Evolutionary conservation across 2,113 vertebrate species (phyloP), one percentile per base, ranked within the genome.

Genomic region (Xenus cinereus): DNA sequence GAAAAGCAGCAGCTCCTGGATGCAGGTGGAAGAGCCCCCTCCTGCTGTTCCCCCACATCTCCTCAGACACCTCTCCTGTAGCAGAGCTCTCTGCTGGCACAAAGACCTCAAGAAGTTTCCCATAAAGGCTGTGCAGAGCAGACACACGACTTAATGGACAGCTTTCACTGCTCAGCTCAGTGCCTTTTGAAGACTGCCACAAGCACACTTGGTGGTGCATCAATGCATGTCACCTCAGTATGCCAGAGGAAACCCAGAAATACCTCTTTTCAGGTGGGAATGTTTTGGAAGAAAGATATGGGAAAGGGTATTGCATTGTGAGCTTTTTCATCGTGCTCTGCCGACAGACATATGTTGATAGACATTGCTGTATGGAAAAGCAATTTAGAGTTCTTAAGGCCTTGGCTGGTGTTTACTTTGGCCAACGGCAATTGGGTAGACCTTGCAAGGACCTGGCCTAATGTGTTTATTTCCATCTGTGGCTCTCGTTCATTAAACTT

Each of bases 401-500:
- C 56, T 75, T 75, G 56, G 64, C 35, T 74, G 50, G 15, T 73
- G 50, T 69, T 82, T 54, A 59, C 60, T 78, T 86, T 48, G 67
- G 46, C 68, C 53, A 76, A 21, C 0, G 0, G 62, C 43, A 72
- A 10, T 2, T 46, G 26, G 28, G 43, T 35, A 76, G 26, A 63
- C 27, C 53, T 53, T 32, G 10, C 53, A 67, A 80, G 73, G 67
- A 80, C 68, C 41, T 68, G 45, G n/a, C 9, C 63, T 56, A 27
- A 64, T 1, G 0, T 39, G 46, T 76, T 64, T 37, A n/a, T 22
- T 83, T 76, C 48, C 22, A 43, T 28, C 46, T 53, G 43, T 6
- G n/a, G 54, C 32, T 83, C 79, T 16, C 14, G 5, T 80, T 96
- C 75, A 87, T 93, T 96, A 97, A 97, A 89, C 80, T 69, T 20